phyloP scores from a whole-genome alignment of 37 sponge, comb jelly and placozoan species.

The Mnemiopsis leidyi region DNA sequence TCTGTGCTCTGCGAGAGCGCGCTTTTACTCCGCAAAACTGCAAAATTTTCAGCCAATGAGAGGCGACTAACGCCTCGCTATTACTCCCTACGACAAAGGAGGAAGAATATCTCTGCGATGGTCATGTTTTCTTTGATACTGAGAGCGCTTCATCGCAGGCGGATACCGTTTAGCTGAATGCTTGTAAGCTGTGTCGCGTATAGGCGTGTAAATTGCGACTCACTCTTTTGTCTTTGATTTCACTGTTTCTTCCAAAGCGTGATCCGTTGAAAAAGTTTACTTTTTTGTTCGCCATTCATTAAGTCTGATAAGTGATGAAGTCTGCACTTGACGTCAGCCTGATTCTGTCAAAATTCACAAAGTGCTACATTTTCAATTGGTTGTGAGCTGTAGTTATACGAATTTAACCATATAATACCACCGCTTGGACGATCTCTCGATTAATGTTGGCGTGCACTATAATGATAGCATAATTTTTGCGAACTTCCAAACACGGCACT shows the following conservation, averaged over 20 bases:
- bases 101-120: slow-evolving; percentile 26
- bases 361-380: too few species aligned
- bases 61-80: not conserved
- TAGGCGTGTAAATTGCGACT: not conserved
- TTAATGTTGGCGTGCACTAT: too few species aligned
- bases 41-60: not conserved
- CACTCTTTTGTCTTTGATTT: not conserved
- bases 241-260: not conserved
- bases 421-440: too few species aligned
- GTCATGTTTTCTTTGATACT: not conserved
- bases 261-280: not conserved
- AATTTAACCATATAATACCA: too few species aligned
- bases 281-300: too few species aligned
- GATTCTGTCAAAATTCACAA: too few species aligned
- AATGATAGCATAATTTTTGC: too few species aligned
- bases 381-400: too few species aligned
- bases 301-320: too few species aligned
- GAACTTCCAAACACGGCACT: too few species aligned
- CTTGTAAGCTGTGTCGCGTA: not conserved
- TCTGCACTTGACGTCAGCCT: too few species aligned
- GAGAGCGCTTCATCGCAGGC: not conserved
- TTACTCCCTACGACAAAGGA: slow-evolving; percentile 38
- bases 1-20: not conserved
- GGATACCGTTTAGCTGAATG: not conserved
- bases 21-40: slow-evolving; percentile 1